phyloP scores from a whole-genome alignment of 2,797 vertebrate genomes.

The Fundulus diaphanus region DNA sequence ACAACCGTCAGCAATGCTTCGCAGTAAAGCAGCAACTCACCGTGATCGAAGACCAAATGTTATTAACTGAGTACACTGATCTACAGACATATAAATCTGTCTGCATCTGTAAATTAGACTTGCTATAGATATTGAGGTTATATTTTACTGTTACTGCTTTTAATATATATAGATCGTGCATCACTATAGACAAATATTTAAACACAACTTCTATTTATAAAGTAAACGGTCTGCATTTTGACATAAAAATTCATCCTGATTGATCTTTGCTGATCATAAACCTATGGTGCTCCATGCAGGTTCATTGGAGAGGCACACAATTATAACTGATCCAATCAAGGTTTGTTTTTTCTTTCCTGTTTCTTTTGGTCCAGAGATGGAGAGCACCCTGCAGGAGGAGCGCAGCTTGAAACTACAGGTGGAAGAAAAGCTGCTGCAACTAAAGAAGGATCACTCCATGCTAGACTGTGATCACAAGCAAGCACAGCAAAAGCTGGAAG shows the following conservation, averaged over 20 bases:
- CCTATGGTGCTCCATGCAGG: neutral
- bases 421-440: conserved; percentile 88
- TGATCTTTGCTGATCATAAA: neutral
- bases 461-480: conserved; percentile 95
- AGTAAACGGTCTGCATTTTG: neutral
- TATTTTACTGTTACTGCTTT: neutral
- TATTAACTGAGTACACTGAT: too few species aligned
- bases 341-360: neutral
- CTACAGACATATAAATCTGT: neutral
- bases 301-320: neutral
- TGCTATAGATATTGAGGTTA: neutral
- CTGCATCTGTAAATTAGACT: neutral
- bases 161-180: neutral
- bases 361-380: conserved; percentile 85
- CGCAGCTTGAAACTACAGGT: conserved; percentile 88
- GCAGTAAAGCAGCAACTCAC: too few species aligned
- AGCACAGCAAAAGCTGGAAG: conserved; percentile 85
- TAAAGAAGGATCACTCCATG: conserved; percentile 91
- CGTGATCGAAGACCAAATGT: too few species aligned
- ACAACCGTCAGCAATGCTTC: too few species aligned
- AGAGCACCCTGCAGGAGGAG: conserved; percentile 91
- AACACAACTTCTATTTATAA: too few species aligned
- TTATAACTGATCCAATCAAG: neutral
- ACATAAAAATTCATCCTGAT: neutral
- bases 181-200: too few species aligned